Evolutionary conservation across 2,113 vertebrate species (phyloP).

Genomic region (Nyctibius bracteatus): DNA sequence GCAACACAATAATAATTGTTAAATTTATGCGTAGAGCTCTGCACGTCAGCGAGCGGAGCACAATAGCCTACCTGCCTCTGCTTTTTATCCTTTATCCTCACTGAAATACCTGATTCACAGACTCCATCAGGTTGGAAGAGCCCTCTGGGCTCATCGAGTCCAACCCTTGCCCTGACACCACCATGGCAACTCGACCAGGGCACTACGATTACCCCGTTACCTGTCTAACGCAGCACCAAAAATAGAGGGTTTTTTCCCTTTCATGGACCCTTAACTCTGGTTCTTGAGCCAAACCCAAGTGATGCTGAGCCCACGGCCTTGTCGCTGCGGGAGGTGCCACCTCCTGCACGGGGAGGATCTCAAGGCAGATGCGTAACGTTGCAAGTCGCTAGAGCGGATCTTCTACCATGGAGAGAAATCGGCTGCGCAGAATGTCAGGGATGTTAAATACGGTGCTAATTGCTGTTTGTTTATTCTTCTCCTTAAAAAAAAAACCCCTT

Average conservation of each 20-base stretch:
- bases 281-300: no score
- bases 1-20: constrained; percentile 74
- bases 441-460: constrained; percentile 34
- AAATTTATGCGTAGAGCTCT: constrained; percentile 71
- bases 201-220: no score
- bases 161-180: no score
- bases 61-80: background rate
- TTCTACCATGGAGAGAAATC: background rate
- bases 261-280: no score
- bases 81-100: background rate
- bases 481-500: constrained; percentile 41
- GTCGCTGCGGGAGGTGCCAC: background rate
- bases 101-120: background rate
- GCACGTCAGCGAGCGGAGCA: constrained; percentile 47
- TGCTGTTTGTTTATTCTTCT: constrained; percentile 41
- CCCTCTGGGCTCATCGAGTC: no score
- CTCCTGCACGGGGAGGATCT: background rate
- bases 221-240: no score
- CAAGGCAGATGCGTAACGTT: background rate
- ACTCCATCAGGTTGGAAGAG: no score
- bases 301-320: no score
- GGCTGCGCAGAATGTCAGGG: background rate
- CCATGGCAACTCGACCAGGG: no score
- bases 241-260: no score
- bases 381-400: background rate